phyloP scores from a whole-genome alignment of 2,797 vertebrate species.

The Anolis apletophallus region DNA sequence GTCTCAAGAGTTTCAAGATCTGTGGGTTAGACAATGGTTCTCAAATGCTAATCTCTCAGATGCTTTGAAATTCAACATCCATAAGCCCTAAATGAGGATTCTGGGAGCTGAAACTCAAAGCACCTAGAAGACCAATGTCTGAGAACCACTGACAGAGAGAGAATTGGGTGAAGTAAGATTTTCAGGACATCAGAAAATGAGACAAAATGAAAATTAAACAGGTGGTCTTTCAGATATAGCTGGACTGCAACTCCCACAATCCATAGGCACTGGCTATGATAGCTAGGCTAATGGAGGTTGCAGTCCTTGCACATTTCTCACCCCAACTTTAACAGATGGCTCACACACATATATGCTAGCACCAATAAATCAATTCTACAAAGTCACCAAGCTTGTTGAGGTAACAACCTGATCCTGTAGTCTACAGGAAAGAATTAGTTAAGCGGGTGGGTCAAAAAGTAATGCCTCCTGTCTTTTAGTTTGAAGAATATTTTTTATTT shows the following conservation, averaged over 20 bases:
- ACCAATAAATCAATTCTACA: not conserved
- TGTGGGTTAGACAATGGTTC: not conserved
- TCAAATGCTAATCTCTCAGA: too few species aligned
- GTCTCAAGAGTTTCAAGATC: not conserved
- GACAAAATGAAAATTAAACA: not conserved
- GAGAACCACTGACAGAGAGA: not conserved
- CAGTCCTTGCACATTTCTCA: not conserved
- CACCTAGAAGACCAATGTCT: too few species aligned
- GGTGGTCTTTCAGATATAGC: not conserved
- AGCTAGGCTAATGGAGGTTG: not conserved
- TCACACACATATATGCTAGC: not conserved
- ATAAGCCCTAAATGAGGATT: not conserved
- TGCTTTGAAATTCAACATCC: too few species aligned
- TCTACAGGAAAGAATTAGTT: not conserved
- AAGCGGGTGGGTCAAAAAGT: too few species aligned
- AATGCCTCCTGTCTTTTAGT: too few species aligned
- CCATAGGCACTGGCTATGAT: not conserved
- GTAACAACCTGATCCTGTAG: not conserved
- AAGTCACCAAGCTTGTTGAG: not conserved
- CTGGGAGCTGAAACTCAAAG: too few species aligned
- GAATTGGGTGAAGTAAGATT: not conserved
- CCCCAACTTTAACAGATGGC: not conserved
- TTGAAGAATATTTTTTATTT: too few species aligned
- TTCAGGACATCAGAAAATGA: not conserved
- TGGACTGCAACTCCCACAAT: not conserved